These are phyloP conservation scores for Xestia sexstrigata DNA, from an alignment of 2,888 invertebrate species.

Conservation along the genomic window DNA sequence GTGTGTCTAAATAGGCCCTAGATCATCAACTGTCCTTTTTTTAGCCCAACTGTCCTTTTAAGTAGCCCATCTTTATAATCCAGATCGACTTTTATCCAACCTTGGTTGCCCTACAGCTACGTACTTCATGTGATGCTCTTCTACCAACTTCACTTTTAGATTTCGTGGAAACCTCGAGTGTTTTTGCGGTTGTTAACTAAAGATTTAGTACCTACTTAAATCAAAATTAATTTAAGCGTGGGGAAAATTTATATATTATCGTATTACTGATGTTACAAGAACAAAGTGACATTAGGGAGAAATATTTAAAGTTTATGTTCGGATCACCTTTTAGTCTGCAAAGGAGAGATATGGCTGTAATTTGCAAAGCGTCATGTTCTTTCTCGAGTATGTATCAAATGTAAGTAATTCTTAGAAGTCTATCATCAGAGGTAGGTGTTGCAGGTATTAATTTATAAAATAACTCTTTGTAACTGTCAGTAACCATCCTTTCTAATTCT, in stretches of 20 bases:
- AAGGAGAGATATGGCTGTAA: slow-evolving; percentile 10
- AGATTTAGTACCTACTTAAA: not conserved
- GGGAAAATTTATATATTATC: slow-evolving; percentile 13
- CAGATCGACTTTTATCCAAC: not conserved
- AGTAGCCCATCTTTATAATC: no score
- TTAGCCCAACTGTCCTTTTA: no score
- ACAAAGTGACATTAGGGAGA: slow-evolving; percentile 17
- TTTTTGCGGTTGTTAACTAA: not conserved
- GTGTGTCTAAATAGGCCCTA: no score
- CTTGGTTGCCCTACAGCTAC: not conserved
- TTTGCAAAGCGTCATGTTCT: slow-evolving; percentile 25
- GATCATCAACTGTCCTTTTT: no score
- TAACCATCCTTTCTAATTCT: no score
- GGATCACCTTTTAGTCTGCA: not conserved
- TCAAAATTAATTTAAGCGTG: slow-evolving; percentile 22
- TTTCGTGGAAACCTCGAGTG: slow-evolving; percentile 13
- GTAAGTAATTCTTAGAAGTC: not conserved
- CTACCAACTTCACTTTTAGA: slow-evolving; percentile 1
- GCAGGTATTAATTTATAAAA: not conserved
- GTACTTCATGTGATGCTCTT: not conserved
- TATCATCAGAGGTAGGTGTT: not conserved
- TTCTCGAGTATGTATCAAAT: slow-evolving; percentile 16
- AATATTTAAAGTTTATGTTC: slow-evolving; percentile 1
- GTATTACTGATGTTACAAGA: slow-evolving; percentile 18
- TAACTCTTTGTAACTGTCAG: not conserved